Percentiles rank a stretch among this genome's conserved stretches.
phyloP scores from a whole-genome alignment of 2,797 vertebrate species.

The Fringilla coelebs region DNA sequence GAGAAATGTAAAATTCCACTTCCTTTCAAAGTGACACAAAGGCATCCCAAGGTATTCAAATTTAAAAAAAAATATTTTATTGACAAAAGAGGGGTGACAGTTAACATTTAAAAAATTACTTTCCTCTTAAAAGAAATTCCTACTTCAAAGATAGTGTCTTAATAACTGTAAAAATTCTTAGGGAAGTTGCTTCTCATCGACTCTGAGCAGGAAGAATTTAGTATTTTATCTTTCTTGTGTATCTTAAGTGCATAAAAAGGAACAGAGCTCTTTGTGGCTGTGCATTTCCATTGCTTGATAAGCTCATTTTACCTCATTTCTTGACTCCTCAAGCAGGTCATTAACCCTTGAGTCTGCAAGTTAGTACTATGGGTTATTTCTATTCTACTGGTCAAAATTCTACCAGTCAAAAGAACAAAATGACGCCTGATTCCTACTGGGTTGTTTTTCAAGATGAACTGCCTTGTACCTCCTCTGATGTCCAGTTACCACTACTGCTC shows the following conservation, averaged over 20 bases:
- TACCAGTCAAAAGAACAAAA: background rate
- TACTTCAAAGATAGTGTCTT: background rate
- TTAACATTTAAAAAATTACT: background rate
- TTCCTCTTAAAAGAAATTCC: background rate
- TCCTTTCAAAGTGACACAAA: background rate
- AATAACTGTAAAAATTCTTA: background rate
- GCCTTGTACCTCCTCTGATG: background rate
- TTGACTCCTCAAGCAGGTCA: background rate
- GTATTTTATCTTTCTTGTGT: background rate
- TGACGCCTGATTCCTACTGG: background rate
- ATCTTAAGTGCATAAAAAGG: background rate
- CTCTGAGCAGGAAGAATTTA: background rate
- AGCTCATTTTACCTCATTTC: background rate
- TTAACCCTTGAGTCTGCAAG: background rate
- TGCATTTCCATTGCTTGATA: background rate
- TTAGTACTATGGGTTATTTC: background rate
- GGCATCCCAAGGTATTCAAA: background rate
- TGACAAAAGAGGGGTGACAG: background rate
- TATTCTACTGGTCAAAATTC: background rate
- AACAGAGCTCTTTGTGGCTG: background rate
- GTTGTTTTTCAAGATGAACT: background rate
- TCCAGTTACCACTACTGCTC: background rate
- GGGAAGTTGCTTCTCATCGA: background rate
- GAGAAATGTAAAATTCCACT: background rate
- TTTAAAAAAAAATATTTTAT: background rate